Base-by-base conservation (phyloP, 2,113 vertebrate species). In the Acanthisitta chloris region DNA sequence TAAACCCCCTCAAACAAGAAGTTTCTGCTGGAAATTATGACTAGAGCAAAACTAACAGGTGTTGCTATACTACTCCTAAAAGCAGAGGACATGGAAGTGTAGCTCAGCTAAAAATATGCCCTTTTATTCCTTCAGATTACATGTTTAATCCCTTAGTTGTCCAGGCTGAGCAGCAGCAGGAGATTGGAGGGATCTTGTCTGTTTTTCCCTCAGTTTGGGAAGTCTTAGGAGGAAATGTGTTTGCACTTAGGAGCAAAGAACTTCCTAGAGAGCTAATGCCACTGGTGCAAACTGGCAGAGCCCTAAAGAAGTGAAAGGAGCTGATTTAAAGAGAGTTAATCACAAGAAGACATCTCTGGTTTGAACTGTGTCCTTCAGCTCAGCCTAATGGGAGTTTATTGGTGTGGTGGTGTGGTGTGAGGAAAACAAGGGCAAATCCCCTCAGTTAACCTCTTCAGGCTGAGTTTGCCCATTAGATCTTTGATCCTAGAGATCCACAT, bases 1-100 rank as follows among this genome's bases (percentile, higher is more conserved):
- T 83, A 96, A 96, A 96, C 40, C 38, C n/a, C 64, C 52, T 81
- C 66, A 88, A 96, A 88, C 62, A 82, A 90, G 82, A 77, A 45
- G 58, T 88, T 94, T 71, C 93, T 81, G 40, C 81, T 96, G 93
- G 85, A 96, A 94, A 93, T 29, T 71, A 90, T 88, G 82, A 95
- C 85, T 77, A 61, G 58, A 82, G 82, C 82, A 93, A 93, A 95
- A 86, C 48, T 66, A 86, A 52, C 90, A 96, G 85, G 92, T 95
- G 92, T 92, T 86, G 70, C 54, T 86, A 57, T 45, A 70, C 86
- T 83, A 51, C 59, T 55, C 34, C 43, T 88, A 45, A 90, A 90
- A 95, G 21, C 23, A 78, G 23, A 15, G 46, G 33, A 78, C 29
- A 24, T 15, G 59, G 72, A 90, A 90, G 42, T 81, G 20, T 5